Conservation (phyloP, 2,113 vertebrate genomes). For the Delphinus delphis region DNA sequence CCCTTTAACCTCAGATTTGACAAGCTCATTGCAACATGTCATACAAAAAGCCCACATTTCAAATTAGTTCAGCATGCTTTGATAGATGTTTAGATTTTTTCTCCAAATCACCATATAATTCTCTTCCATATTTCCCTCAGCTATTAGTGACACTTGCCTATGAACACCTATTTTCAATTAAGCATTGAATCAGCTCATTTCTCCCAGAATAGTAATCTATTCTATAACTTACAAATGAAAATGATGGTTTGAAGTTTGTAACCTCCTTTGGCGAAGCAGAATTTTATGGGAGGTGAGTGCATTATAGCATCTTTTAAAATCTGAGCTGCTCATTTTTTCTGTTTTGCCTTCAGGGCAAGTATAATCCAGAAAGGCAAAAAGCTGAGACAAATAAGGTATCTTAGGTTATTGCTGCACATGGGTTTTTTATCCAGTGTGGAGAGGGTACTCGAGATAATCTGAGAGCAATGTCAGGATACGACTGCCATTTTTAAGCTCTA, state of each 20-base stretch:
- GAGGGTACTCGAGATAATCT: background rate
- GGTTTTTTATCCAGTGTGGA: background rate
- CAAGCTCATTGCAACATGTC: background rate
- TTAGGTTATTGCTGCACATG: background rate
- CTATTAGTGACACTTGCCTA: background rate
- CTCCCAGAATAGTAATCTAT: background rate
- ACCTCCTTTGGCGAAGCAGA: background rate
- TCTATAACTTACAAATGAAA: background rate
- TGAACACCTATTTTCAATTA: background rate
- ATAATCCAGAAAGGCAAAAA: background rate
- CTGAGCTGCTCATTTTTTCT: background rate
- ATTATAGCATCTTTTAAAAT: background rate
- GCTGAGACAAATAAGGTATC: background rate
- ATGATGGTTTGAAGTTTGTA: background rate
- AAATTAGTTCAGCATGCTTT: conserved; percentile 5
- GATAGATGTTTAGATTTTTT: background rate
- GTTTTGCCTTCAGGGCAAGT: background rate
- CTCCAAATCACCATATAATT: conserved; percentile 1
- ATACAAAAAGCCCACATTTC: background rate
- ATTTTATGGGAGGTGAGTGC: background rate
- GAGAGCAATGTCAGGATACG: background rate
- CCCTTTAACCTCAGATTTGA: background rate
- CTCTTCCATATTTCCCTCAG: background rate
- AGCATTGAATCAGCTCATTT: background rate
- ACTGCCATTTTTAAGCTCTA: background rate